Conservation (phyloP, 2,797 vertebrate species). For the Coilia nasus region DNA sequence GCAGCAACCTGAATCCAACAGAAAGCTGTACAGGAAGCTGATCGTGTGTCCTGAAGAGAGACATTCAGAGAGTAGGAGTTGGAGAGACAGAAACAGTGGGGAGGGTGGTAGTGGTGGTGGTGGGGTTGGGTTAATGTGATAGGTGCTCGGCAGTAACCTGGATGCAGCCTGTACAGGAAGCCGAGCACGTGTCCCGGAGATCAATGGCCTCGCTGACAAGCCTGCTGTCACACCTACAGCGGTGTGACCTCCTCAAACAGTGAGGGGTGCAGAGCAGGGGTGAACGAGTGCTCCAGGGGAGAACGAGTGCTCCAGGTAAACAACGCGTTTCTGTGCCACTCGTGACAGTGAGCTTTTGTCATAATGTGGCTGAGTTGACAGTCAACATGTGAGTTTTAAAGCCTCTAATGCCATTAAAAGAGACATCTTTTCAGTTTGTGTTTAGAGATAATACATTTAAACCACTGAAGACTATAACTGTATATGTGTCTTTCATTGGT, state of each 20-base stretch:
- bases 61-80: too few relatives aligned
- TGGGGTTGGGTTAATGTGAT: not conserved
- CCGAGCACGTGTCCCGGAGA: not conserved
- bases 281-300: not conserved
- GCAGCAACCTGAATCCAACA: too few relatives aligned
- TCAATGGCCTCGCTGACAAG: conserved; percentile 12
- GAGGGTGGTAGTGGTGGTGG: too few relatives aligned
- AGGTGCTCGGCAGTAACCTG: not conserved
- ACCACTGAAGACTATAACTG: not conserved
- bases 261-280: not conserved
- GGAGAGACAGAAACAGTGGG: too few relatives aligned
- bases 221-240: not conserved
- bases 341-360: not conserved
- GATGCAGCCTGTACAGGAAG: not conserved
- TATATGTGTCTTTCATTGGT: not conserved
- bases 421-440: not conserved
- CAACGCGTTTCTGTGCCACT: not conserved
- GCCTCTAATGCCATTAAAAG: not conserved
- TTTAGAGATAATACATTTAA: not conserved
- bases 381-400: not conserved
- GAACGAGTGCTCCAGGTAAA: not conserved
- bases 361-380: not conserved
- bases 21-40: too few relatives aligned
- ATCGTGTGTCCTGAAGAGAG: too few relatives aligned
- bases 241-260: conserved; percentile 8